Evolutionary conservation across 2,797 vertebrate species (phyloP).

Genomic region (Rhinichthys osculus): DNA sequence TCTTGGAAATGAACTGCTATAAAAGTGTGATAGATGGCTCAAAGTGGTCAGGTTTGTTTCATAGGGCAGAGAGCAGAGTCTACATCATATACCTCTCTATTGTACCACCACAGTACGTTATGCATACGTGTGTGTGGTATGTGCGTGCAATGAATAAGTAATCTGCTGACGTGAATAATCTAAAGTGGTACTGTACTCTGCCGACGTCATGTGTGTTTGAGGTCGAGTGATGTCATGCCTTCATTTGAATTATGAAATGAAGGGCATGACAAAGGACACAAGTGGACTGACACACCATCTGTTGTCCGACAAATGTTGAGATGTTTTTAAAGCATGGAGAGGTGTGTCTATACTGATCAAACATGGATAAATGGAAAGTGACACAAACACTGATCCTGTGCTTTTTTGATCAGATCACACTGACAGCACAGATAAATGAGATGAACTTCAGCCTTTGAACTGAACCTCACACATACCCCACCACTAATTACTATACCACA

Average conservation of each 20-base stretch:
- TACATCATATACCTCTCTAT: neutral
- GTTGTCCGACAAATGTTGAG: constrained; percentile 22
- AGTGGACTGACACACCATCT: constrained; percentile 28
- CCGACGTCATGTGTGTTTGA: constrained; percentile 6
- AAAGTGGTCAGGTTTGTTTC: neutral
- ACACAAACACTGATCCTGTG: constrained; percentile 80
- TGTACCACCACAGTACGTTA: neutral
- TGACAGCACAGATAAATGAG: constrained; percentile 67
- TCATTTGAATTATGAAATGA: constrained; percentile 31
- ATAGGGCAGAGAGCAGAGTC: neutral
- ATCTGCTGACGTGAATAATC: constrained; percentile 9
- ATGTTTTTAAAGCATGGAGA: constrained; percentile 20
- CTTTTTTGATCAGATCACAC: constrained; percentile 76
- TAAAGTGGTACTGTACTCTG: constrained; percentile 22
- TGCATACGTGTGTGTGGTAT: neutral
- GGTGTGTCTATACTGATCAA: constrained; percentile 75
- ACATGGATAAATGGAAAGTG: constrained; percentile 77
- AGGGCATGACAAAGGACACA: constrained; percentile 24
- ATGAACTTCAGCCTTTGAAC: constrained; percentile 75
- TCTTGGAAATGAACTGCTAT: neutral
- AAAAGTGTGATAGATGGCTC: neutral
- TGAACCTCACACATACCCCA: constrained; percentile 53
- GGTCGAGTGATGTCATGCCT: constrained; percentile 30
- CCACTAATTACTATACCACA: constrained; percentile 33
- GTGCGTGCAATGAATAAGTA: neutral